phyloP scores from a whole-genome alignment of 37 sponge, comb jelly and placozoan genomes.

The Agelas oroides region DNA sequence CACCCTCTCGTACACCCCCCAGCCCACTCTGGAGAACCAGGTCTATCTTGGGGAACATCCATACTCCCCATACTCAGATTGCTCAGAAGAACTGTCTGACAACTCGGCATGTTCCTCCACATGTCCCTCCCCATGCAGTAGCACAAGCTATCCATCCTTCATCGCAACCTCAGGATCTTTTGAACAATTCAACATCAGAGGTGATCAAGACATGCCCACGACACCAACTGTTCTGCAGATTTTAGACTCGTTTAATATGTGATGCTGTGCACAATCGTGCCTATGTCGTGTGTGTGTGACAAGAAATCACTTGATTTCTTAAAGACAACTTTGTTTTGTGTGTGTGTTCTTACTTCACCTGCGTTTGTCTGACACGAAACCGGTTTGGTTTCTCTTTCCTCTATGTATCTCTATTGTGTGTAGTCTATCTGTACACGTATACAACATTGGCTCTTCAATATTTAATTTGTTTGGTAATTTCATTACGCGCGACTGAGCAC shows the following conservation, averaged over 20 bases:
- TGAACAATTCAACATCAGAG: too few species aligned
- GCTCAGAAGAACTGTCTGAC: neutral
- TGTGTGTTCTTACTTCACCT: constrained; percentile 6
- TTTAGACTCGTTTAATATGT: constrained; percentile 20
- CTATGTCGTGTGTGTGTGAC: constrained; percentile 28
- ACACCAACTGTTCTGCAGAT: constrained; percentile 26
- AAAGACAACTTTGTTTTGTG: neutral
- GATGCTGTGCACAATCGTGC: too few species aligned
- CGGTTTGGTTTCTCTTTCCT: too few species aligned
- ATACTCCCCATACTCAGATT: constrained; percentile 48
- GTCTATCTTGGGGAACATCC: constrained; percentile 20
- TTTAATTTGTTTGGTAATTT: too few species aligned
- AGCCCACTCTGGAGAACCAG: constrained; percentile 12
- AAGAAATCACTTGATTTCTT: too few species aligned
- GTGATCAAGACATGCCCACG: constrained; percentile 27
- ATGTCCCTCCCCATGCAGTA: neutral
- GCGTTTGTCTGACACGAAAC: neutral
- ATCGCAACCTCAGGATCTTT: neutral
- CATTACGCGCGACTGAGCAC: too few species aligned
- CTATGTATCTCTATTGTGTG: too few species aligned
- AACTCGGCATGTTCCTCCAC: constrained; percentile 47
- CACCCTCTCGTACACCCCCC: neutral
- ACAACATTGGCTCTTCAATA: too few species aligned
- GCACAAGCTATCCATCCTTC: neutral
- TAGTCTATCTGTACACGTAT: too few species aligned